A percentile compares a stretch with the other conserved stretches of the same genome.
These are phyloP conservation scores for Drosophila cyrtoloma DNA, from an alignment of 2,888 invertebrate genomes.

Conservation along the genomic window DNA sequence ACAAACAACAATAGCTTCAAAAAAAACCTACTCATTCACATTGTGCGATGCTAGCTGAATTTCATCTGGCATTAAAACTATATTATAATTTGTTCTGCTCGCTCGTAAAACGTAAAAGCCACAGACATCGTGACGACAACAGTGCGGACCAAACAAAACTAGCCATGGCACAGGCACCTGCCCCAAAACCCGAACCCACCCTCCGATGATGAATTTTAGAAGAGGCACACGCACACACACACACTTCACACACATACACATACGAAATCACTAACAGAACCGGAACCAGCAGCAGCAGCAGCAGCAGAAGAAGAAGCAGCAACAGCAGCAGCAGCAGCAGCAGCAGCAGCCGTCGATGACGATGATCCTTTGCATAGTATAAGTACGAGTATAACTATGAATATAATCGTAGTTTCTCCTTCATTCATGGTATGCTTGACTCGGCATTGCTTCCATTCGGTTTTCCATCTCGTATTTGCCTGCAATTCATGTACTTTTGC, in stretches of 20 bases:
- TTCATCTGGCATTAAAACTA: slow-evolving; percentile 42
- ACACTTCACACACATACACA: slow-evolving; percentile 1
- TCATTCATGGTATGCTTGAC: slow-evolving; percentile 67
- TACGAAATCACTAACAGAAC: slow-evolving; percentile 16
- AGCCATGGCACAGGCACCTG: slow-evolving; percentile 17
- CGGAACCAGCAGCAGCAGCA: slow-evolving; percentile 12
- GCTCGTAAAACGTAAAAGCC: slow-evolving; percentile 71
- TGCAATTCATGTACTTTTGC: slow-evolving; percentile 60
- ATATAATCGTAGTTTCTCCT: slow-evolving; percentile 66
- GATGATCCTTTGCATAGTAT: slow-evolving; percentile 65
- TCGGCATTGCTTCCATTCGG: slow-evolving; percentile 22
- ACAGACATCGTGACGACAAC: slow-evolving; percentile 77
- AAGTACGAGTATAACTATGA: slow-evolving; percentile 43
- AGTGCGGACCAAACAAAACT: slow-evolving; percentile 22
- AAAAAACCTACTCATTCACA: slow-evolving; percentile 9
- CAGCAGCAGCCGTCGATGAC: slow-evolving; percentile 58
- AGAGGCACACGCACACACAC: slow-evolving; percentile 8
- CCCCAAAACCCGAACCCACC: slow-evolving; percentile 18
- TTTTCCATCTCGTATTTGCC: slow-evolving; percentile 16
- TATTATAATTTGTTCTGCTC: slow-evolving; percentile 42
- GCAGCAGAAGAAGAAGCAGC: slow-evolving; percentile 8
- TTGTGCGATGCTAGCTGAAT: slow-evolving; percentile 23
- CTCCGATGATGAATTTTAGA: slow-evolving; percentile 33
- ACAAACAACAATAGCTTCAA: neutral
- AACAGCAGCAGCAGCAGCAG: slow-evolving; percentile 18